Evolutionary conservation across 1,140 invertebrate genomes (phyloP), one percentile per base, ranked within the genome.

Genomic region (Drosophila littoralis): DNA sequence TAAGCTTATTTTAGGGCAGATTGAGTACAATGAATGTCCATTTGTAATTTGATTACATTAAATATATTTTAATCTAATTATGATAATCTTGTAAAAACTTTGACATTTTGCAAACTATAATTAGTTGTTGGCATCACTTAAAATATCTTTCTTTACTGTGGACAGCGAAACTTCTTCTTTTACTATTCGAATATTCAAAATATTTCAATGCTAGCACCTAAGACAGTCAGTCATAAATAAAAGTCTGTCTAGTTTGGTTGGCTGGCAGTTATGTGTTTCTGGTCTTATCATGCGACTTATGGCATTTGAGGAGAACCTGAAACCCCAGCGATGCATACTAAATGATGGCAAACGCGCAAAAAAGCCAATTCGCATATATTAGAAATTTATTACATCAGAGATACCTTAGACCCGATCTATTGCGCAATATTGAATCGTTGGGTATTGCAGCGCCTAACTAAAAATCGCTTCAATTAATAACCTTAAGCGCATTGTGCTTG

Each of bases 341-440:
- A 73, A 78, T 61, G 35, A 76, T 58, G 55, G 51, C 40, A 61
- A 58, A 67, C 61, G 42, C 42, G 67, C 43, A 79, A 76, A 59
- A 79, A 78, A 64, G 1, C 50, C n/a, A 40, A 7, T 55, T 50
- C 59, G 81, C 75, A 84, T 85, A 71, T 75, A 75, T 84, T 84
- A 57, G 52, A 84, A 78, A 64, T 66, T 79, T 69, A 61, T 81
- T 85, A 84, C 81, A 84, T 55, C 58, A 70, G 55, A 54, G 35
- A 46, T 38, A 45, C 57, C 42, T 36, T 22, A 38, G 40, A 51
- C 48, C 9, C 63, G 22, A 51, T 35, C 45, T 43, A 79, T 82
- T 83, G 80, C 66, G 76, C 66, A 83, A 82, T 35, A 52, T 17
- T 12, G 36, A 43, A 6, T 13, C 38, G 17, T 22, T 59, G 33